phyloP scores from a whole-genome alignment of 2,797 vertebrate genomes.

The Mionectes olivaceus region DNA sequence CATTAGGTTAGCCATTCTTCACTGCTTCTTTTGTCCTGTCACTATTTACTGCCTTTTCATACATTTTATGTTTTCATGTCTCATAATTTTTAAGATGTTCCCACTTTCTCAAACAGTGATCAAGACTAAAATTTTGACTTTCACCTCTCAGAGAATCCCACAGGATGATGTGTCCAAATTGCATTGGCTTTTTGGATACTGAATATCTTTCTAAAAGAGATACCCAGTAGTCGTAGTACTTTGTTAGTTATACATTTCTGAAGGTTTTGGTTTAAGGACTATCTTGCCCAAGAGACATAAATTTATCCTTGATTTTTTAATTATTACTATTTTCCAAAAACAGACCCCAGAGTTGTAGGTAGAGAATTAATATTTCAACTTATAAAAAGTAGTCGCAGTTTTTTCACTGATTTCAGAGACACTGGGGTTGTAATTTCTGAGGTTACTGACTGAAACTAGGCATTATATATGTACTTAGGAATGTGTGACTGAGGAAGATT shows the following conservation, averaged over 20 bases:
- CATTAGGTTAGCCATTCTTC: neutral
- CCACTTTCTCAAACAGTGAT: neutral
- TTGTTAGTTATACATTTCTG: neutral
- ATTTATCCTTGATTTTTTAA: neutral
- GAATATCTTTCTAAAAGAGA: neutral
- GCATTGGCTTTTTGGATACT: neutral
- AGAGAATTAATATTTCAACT: neutral
- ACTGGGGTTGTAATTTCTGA: neutral
- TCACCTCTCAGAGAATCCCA: neutral
- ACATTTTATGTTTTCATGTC: neutral
- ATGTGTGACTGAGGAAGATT: neutral
- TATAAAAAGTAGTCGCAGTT: neutral
- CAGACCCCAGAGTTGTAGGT: accelerated
- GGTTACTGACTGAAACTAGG: neutral
- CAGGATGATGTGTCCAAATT: neutral
- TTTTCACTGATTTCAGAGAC: neutral
- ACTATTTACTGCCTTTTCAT: neutral
- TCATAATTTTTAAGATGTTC: neutral
- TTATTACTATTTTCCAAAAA: neutral
- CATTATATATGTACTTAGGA: neutral
- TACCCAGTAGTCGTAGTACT: neutral
- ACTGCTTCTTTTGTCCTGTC: neutral
- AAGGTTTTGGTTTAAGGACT: neutral
- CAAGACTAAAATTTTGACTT: neutral
- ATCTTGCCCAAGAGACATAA: neutral